A percentile compares a stretch with the other conserved stretches of the same genome.
Conservation (phyloP, 1,140 invertebrate species). For the Temnothorax curvispinosus region DNA sequence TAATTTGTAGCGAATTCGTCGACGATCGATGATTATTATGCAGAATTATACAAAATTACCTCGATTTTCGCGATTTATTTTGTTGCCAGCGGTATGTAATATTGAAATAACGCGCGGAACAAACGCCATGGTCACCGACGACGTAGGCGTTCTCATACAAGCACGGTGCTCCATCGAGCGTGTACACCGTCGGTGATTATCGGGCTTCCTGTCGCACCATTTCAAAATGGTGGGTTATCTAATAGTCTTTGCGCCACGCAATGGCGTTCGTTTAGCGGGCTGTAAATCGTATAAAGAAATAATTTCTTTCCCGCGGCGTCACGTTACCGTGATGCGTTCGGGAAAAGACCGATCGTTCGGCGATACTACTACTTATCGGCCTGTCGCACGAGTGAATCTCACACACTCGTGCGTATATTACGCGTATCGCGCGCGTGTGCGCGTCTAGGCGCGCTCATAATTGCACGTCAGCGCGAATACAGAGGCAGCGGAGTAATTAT, state of each 20-base stretch:
- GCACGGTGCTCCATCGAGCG: slow-evolving; percentile 44
- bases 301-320: neutral
- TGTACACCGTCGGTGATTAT: slow-evolving; percentile 80
- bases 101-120: slow-evolving; percentile 60
- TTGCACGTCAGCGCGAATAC: slow-evolving; percentile 35
- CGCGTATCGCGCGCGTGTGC: no score
- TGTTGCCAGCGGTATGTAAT: slow-evolving; percentile 57
- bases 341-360: neutral
- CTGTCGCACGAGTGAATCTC: neutral
- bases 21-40: slow-evolving; percentile 56
- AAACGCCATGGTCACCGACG: slow-evolving; percentile 67
- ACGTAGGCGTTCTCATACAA: slow-evolving; percentile 43
- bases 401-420: neutral
- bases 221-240: slow-evolving; percentile 74
- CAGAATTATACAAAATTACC: slow-evolving; percentile 62
- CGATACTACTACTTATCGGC: neutral
- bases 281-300: neutral
- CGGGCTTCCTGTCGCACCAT: slow-evolving; percentile 77
- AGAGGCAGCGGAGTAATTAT: slow-evolving; percentile 45
- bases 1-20: slow-evolving; percentile 46
- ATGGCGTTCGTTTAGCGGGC: slow-evolving; percentile 7
- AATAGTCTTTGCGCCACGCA: slow-evolving; percentile 1
- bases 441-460: slow-evolving; percentile 3
- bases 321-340: neutral
- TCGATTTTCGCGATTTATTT: slow-evolving; percentile 55